phyloP scores from a whole-genome alignment of 2,113 vertebrate species.

The Strigops habroptila region DNA sequence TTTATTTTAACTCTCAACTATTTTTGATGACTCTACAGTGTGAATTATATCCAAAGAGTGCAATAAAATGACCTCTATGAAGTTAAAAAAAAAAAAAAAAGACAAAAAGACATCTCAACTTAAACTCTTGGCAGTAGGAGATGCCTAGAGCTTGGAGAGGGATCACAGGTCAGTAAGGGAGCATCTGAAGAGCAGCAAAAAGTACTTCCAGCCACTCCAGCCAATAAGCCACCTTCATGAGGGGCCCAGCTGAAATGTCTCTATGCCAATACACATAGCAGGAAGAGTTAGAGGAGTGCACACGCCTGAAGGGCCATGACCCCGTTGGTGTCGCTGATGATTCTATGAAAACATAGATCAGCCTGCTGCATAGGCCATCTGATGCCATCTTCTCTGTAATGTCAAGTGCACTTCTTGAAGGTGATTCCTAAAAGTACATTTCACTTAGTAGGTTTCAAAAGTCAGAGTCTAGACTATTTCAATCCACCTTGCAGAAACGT shows the following conservation, averaged over 20 bases:
- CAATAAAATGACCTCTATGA: not conserved
- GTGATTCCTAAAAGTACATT: not conserved
- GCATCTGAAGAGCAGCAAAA: not conserved
- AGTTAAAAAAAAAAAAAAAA: not conserved
- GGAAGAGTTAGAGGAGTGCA: not conserved
- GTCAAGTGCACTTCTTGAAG: not conserved
- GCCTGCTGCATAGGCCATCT: not conserved
- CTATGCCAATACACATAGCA: not conserved
- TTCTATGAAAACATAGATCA: not conserved
- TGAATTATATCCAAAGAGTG: not conserved
- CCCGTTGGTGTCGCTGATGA: accelerated
- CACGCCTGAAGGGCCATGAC: not conserved
- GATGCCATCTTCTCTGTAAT: not conserved
- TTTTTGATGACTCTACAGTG: not conserved
- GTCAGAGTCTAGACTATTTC: not conserved
- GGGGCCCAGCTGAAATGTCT: not conserved
- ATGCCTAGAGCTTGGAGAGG: not conserved
- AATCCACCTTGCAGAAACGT: not conserved
- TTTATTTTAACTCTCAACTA: not conserved
- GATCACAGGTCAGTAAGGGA: not conserved
- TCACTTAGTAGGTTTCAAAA: not conserved
- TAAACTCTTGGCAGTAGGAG: not conserved
- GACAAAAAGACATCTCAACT: not conserved
- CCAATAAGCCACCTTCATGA: not conserved
- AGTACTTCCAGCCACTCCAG: not conserved